A percentile compares a stretch with the other conserved stretches of the same genome.
These are phyloP conservation scores for Micrastur ruficollis DNA, from an alignment of 2,797 vertebrate genomes.

Conservation along the genomic window DNA sequence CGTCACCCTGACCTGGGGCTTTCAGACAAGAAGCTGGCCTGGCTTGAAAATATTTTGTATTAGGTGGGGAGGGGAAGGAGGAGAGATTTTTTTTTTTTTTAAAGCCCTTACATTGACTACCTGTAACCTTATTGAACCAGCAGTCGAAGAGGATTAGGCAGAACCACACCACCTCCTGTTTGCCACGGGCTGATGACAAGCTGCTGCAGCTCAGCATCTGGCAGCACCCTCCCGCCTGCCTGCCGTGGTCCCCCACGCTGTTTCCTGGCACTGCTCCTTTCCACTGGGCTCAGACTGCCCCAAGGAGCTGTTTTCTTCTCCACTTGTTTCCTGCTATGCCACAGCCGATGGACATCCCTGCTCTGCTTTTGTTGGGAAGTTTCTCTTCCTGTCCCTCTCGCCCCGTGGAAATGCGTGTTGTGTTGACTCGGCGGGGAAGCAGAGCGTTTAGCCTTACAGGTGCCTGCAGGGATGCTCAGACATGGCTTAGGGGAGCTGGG, in stretches of 20 bases:
- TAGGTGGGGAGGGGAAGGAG: not conserved
- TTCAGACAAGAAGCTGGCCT: not conserved
- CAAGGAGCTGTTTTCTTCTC: not conserved
- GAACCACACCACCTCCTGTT: not conserved
- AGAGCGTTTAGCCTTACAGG: fast-evolving
- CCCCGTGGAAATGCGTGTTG: not conserved
- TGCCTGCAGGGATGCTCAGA: not conserved
- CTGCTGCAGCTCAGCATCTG: not conserved
- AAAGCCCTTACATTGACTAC: not conserved
- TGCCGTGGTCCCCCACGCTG: fast-evolving
- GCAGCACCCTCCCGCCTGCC: not conserved
- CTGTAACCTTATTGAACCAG: not conserved
- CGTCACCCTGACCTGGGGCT: fast-evolving
- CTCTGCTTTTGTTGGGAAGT: not conserved
- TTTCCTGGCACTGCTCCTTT: fast-evolving
- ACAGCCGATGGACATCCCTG: not conserved
- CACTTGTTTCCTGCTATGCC: not conserved
- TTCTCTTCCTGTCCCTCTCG: not conserved
- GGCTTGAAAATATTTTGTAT: not conserved
- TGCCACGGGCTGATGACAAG: fast-evolving
- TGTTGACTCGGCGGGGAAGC: not conserved
- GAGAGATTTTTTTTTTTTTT: not conserved
- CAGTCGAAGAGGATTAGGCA: not conserved
- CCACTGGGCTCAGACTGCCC: not conserved
- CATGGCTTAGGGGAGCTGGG: fast-evolving